Evolutionary conservation across 2,888 invertebrate genomes (phyloP).

Genomic region (Dryocosmus kuriphilus): DNA sequence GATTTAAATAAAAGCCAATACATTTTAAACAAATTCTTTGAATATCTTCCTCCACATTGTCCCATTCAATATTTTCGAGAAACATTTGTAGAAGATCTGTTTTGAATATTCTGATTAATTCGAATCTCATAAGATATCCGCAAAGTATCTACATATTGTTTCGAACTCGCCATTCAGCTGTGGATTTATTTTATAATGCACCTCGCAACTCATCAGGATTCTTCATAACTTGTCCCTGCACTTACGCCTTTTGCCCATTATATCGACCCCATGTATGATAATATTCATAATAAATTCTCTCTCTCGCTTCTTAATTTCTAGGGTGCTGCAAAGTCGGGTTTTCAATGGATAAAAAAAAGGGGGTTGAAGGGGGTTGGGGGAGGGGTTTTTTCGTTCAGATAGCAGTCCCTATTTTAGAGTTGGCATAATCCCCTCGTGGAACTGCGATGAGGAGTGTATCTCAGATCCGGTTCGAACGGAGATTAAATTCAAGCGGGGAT

Average conservation of each 20-base stretch:
- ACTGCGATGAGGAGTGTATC: constrained; percentile 54
- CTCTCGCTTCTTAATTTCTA: constrained; percentile 33
- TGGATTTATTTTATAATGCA: constrained; percentile 36
- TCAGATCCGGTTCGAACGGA: constrained; percentile 56
- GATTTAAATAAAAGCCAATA: not conserved
- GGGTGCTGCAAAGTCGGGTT: constrained; percentile 35
- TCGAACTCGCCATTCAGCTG: constrained; percentile 24
- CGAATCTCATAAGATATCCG: not conserved
- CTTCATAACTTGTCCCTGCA: constrained; percentile 15
- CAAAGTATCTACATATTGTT: constrained; percentile 24
- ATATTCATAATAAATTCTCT: constrained; percentile 39
- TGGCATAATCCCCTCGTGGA: constrained; percentile 53
- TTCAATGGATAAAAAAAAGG: constrained; percentile 17
- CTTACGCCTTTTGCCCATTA: constrained; percentile 33
- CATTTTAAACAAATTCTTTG: not conserved
- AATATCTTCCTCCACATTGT: not conserved
- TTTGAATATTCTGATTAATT: constrained; percentile 35
- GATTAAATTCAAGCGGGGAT: constrained; percentile 60
- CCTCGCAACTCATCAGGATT: constrained; percentile 37
- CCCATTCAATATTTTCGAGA: too few relatives aligned
- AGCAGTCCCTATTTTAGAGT: constrained; percentile 28
- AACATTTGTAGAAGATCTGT: not conserved
- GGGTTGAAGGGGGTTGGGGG: constrained; percentile 7
- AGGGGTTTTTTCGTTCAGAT: not conserved
- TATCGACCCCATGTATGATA: constrained; percentile 32